phyloP scores from a whole-genome alignment of 2,113 vertebrate species.

The Serranochromis macrocephalus region DNA sequence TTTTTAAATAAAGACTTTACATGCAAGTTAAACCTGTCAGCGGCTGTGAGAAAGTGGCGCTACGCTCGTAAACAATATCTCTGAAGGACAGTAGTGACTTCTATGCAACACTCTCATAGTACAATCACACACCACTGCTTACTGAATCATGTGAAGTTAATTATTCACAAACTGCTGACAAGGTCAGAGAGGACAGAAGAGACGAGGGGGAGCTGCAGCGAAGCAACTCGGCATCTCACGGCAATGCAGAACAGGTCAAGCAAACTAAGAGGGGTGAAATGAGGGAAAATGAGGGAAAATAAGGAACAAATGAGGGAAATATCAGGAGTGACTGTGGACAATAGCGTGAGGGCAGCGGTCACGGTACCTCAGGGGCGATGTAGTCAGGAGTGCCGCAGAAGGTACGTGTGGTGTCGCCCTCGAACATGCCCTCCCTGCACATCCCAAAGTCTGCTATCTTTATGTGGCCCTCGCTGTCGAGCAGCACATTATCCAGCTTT shows the following conservation, averaged over 20 bases:
- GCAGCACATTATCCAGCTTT: conserved; percentile 88
- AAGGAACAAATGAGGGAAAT: background rate
- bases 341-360: background rate
- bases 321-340: background rate
- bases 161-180: conserved; percentile 55
- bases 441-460: conserved; percentile 92
- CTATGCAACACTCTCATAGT: background rate
- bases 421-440: conserved; percentile 86
- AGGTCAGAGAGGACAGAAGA: conserved; percentile 46
- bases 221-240: background rate
- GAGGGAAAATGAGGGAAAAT: background rate
- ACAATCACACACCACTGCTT: conserved; percentile 22
- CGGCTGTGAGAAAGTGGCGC: background rate
- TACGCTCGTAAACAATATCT: background rate
- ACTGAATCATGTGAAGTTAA: conserved; percentile 57
- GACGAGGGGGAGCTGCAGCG: background rate
- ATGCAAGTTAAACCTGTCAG: background rate
- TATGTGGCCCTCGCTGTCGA: conserved; percentile 85
- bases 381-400: conserved; percentile 91
- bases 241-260: conserved; percentile 15
- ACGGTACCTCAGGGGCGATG: conserved; percentile 84
- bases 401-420: conserved; percentile 79
- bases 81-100: conserved; percentile 4
- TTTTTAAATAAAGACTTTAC: background rate
- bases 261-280: background rate